Conservation (phyloP, 2,888 invertebrate species). For the Eristalis intricaria region DNA sequence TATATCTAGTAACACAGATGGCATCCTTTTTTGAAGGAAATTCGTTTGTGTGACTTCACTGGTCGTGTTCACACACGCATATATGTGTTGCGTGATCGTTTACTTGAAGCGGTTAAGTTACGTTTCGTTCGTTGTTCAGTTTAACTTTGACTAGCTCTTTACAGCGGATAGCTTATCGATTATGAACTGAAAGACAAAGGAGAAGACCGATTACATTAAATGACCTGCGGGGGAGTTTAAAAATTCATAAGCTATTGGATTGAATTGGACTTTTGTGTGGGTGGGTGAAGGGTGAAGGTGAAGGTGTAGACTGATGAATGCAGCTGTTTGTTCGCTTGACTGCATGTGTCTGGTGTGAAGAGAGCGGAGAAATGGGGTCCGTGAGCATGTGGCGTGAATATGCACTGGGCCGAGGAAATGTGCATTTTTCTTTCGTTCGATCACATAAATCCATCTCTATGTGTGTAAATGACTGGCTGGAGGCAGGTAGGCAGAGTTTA, state of each 20-base stretch:
- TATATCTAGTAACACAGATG: slow-evolving; percentile 11
- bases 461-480: too few relatives aligned
- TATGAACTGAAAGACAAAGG: background rate
- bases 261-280: too few relatives aligned
- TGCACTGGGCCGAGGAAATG: too few relatives aligned
- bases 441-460: too few relatives aligned
- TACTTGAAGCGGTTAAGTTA: background rate
- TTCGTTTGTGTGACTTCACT: background rate
- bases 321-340: too few relatives aligned
- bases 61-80: background rate
- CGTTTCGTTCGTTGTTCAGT: background rate
- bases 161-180: background rate
- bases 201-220: background rate
- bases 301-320: too few relatives aligned
- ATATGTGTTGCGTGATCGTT: background rate
- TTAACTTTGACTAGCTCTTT: background rate
- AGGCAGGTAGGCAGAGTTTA: too few relatives aligned
- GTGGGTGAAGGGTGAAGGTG: too few relatives aligned
- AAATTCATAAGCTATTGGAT: background rate
- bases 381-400: too few relatives aligned
- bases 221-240: background rate
- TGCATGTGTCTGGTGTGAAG: too few relatives aligned
- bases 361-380: too few relatives aligned
- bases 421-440: too few relatives aligned
- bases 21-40: background rate